Base-by-base conservation (phyloP, 1,140 invertebrate species). In the Mercenaria mercenaria region DNA sequence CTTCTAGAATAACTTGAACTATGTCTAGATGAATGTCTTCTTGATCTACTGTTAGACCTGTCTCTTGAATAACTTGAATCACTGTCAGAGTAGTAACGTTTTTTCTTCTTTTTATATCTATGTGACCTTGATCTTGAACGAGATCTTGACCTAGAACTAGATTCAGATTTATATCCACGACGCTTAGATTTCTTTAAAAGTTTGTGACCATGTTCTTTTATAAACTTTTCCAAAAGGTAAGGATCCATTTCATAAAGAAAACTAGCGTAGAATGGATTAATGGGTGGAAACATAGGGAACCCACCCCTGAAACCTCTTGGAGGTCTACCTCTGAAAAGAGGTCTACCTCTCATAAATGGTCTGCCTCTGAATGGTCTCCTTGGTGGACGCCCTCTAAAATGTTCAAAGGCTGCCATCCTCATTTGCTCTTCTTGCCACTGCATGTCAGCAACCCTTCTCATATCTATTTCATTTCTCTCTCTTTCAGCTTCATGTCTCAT, bases 201-300 rank as follows among this genome's bases (percentile, higher is more conserved):
- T 52, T 56, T 79, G 29, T 79, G 76, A 79, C 76, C 76, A 79
- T 79, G 29, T 79, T 79, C 76, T 52, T 79, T 50, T 59, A 79
- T 79, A 41, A 79, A 79, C 26, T 79, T 79, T 52, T 39, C 50
- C 37, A 82, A 47, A n/a, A 82, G 56, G 37, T 41, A 67, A n/a
- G 80, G 61, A 32, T 82, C 61, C 56, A 82, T 82, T 64, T 87
- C 72, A 50, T 67, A 41, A 41, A 87, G 43, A 23, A 64, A 79
- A 59, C 50, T 64, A 43, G 85, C 74, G 64, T 79, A 79, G 37
- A 87, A 87, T 29, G 85, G 85, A 64, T 87, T 69, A 0, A 87
- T n/a, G 11, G 85, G 69, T 3, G 74, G 50, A 41, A 64, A 64
- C 85, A 87, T 87, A 37, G 67, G 50, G 76, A 61, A 43, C 13